Evolutionary conservation across 2,797 vertebrate genomes (phyloP).

Genomic region (Cuculus canorus): DNA sequence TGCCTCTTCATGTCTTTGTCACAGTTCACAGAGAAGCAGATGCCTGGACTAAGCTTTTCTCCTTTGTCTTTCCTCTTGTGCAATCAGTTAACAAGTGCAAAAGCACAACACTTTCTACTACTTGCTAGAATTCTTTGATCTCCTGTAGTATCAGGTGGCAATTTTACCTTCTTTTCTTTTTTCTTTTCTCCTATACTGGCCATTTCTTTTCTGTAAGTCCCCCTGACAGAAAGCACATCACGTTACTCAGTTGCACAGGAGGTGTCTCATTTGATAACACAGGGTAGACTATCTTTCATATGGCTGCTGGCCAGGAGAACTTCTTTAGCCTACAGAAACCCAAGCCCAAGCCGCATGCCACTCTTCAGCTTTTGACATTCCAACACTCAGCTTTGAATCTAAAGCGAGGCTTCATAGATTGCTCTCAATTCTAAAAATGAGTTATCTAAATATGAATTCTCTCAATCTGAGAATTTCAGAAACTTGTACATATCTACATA

Average conservation of each 20-base stretch:
- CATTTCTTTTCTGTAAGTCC: not conserved
- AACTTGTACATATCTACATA: not conserved
- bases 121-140: constrained; percentile 1
- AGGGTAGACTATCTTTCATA: not conserved
- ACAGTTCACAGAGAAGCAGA: constrained; percentile 82
- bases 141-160: not conserved
- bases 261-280: not conserved
- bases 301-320: not conserved
- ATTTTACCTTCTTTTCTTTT: not conserved
- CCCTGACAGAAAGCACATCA: not conserved
- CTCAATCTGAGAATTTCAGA: not conserved
- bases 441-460: not conserved
- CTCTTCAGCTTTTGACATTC: not conserved
- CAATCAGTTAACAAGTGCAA: constrained; percentile 55
- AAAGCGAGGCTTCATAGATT: not conserved
- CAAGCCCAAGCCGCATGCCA: not conserved
- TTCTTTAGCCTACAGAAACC: not conserved
- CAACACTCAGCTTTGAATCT: not conserved
- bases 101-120: not conserved
- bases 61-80: constrained; percentile 81
- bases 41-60: constrained; percentile 75
- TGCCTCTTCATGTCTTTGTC: constrained; percentile 71
- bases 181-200: not conserved
- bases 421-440: not conserved
- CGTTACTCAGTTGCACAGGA: not conserved